phyloP scores from a whole-genome alignment of 2,113 vertebrate genomes.

The Meriones unguiculatus region DNA sequence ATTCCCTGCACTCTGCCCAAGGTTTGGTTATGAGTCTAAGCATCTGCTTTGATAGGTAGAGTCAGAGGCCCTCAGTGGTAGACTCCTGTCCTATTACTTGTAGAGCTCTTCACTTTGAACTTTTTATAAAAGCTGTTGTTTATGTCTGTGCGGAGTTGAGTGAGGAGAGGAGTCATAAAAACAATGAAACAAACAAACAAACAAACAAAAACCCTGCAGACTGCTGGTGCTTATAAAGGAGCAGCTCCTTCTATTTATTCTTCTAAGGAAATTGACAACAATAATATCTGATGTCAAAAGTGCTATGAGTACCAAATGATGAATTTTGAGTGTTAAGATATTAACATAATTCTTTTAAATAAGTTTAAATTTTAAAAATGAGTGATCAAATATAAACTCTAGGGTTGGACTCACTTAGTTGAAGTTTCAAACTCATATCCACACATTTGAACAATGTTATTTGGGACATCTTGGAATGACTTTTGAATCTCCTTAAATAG shows the following conservation, averaged over 20 bases:
- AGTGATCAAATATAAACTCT: background rate
- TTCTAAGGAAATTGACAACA: background rate
- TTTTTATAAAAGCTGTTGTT: background rate
- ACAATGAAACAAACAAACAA: background rate
- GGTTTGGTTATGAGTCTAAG: too few species aligned
- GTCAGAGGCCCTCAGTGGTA: too few species aligned
- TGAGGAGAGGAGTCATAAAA: background rate
- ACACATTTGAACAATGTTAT: background rate
- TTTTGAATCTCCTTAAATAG: slow-evolving; percentile 22
- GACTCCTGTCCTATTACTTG: too few species aligned
- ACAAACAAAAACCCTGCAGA: background rate
- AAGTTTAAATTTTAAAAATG: background rate
- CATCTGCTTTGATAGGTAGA: too few species aligned
- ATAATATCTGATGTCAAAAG: background rate
- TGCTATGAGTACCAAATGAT: background rate
- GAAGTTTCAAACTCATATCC: background rate
- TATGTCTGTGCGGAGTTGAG: background rate
- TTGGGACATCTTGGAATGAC: background rate
- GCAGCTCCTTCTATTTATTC: background rate
- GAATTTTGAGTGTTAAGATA: slow-evolving; percentile 22
- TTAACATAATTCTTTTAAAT: slow-evolving; percentile 8
- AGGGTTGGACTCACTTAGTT: background rate
- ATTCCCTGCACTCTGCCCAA: too few species aligned
- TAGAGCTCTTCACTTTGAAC: background rate
- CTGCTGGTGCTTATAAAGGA: background rate